Evolutionary conservation across 1,140 invertebrate genomes (phyloP).

Genomic region (Leguminivora glycinivorella): DNA sequence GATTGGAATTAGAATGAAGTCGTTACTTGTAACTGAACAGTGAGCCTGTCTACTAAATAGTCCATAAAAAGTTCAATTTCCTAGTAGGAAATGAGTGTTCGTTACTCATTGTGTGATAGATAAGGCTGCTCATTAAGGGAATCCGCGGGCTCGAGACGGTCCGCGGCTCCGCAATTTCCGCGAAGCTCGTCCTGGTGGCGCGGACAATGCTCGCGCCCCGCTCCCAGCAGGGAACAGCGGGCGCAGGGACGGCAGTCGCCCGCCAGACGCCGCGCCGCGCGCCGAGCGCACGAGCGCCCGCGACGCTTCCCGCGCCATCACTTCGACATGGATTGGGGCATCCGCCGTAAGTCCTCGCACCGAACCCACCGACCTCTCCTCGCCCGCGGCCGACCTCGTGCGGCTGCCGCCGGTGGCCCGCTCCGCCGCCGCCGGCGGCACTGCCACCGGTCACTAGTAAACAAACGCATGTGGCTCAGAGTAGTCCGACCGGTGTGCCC

Average conservation of each 20-base stretch:
- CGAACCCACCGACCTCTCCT: neutral
- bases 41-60: neutral
- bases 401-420: slow-evolving; percentile 35
- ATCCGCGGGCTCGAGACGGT: neutral
- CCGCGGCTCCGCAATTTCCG: slow-evolving; percentile 32
- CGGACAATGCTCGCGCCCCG: slow-evolving; percentile 45
- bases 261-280: slow-evolving; percentile 67
- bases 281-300: slow-evolving; percentile 45
- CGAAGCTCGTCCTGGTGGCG: slow-evolving; percentile 28
- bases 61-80: slow-evolving; percentile 29
- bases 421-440: slow-evolving; percentile 41
- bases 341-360: slow-evolving; percentile 21
- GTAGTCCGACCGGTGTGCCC: slow-evolving; percentile 71
- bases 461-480: slow-evolving; percentile 75
- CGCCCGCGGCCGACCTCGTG: neutral
- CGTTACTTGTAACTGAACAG: neutral
- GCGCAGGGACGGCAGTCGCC: slow-evolving; percentile 70
- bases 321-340: slow-evolving; percentile 25
- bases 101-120: slow-evolving; percentile 28
- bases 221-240: slow-evolving; percentile 55
- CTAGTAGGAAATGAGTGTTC: slow-evolving; percentile 32
- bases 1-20: neutral
- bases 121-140: slow-evolving; percentile 13
- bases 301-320: slow-evolving; percentile 8
- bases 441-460: slow-evolving; percentile 63